phyloP scores from a whole-genome alignment of 2,113 vertebrate genomes.

The Larimichthys polyactis region DNA sequence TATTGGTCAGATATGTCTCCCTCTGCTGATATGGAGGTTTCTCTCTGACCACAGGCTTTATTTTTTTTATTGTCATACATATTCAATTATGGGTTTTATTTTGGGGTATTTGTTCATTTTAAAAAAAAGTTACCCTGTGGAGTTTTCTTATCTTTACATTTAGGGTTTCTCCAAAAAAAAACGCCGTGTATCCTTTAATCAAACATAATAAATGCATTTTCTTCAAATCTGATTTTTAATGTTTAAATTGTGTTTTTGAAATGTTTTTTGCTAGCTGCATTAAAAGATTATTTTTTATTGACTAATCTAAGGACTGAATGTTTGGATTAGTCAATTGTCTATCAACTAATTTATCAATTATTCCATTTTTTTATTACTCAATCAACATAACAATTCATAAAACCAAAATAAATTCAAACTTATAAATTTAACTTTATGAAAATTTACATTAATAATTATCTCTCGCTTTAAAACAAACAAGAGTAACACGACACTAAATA shows the following conservation, averaged over 20 bases:
- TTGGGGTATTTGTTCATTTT: no score
- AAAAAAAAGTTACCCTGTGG: neutral
- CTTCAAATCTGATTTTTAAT: neutral
- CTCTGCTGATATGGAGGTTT: slow-evolving; percentile 33
- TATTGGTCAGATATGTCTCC: slow-evolving; percentile 26
- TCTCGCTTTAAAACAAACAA: no score
- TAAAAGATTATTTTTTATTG: no score
- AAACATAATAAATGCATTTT: neutral
- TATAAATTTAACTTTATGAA: no score
- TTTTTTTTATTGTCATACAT: neutral
- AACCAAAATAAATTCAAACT: no score
- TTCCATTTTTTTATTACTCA: no score
- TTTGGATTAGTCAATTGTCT: no score
- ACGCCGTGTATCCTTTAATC: neutral
- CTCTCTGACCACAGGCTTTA: neutral
- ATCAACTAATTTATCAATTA: no score
- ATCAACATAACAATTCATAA: no score
- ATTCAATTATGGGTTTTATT: neutral
- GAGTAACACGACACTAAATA: no score
- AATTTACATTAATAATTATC: no score
- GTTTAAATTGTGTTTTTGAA: neutral
- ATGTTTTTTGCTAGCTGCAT: neutral
- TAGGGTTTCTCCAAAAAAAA: neutral
- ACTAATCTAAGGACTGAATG: no score
- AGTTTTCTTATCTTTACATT: neutral